Percentiles rank a stretch among this genome's conserved stretches.
Evolutionary conservation across 2,797 vertebrate species (phyloP).

Genomic region (Kryptolebias ocellatus): DNA sequence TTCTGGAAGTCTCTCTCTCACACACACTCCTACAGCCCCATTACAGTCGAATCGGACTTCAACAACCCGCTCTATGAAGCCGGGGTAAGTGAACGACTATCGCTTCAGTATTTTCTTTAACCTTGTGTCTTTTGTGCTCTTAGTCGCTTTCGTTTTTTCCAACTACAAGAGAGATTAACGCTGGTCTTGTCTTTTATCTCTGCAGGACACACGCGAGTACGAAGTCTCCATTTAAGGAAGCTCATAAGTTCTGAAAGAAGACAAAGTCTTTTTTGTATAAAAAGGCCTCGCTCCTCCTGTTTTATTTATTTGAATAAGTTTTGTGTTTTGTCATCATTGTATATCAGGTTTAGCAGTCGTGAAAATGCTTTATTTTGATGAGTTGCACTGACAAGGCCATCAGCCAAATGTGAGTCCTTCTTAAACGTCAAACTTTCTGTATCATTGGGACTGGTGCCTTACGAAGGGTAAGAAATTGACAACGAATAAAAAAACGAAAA

Average conservation of each 20-base stretch:
- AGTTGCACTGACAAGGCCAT: conserved; percentile 44
- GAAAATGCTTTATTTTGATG: conserved; percentile 51
- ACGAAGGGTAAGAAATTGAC: conserved; percentile 66
- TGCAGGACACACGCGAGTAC: conserved; percentile 92
- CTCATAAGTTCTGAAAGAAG: conserved; percentile 47
- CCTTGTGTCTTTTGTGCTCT: neutral
- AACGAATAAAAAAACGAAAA: conserved; percentile 21
- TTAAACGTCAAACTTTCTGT: conserved; percentile 64
- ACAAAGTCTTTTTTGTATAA: conserved; percentile 68
- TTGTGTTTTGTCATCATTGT: conserved; percentile 20
- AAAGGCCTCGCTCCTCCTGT: conserved; percentile 58
- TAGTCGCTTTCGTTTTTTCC: neutral
- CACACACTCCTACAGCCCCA: conserved; percentile 94
- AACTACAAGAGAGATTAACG: neutral
- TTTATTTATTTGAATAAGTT: conserved; percentile 22
- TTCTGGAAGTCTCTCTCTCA: conserved; percentile 92
- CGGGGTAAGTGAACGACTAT: conserved; percentile 81
- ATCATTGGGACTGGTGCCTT: conserved; percentile 82
- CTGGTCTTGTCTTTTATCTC: conserved; percentile 10
- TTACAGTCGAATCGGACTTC: conserved; percentile 93
- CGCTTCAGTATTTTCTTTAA: neutral
- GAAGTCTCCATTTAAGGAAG: conserved; percentile 91
- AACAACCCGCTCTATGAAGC: conserved; percentile 96
- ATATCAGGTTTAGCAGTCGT: conserved; percentile 26
- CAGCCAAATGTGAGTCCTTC: conserved; percentile 56